Conservation (phyloP, 2,888 invertebrate species). For the Megalurothrips usitatus region DNA sequence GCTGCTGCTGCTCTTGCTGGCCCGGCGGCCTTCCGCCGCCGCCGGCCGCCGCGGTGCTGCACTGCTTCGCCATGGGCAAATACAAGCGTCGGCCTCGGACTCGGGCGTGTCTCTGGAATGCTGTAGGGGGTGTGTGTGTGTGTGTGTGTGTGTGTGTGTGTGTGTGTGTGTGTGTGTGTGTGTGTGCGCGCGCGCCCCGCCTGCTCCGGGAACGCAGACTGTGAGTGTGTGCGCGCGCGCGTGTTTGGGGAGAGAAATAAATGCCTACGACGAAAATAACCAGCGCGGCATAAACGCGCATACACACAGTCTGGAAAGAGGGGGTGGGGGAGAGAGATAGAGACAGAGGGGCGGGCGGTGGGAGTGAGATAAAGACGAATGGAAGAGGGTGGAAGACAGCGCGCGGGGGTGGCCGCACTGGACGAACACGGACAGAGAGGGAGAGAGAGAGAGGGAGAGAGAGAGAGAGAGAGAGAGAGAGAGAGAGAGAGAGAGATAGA, state of each 20-base stretch:
- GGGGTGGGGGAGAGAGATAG: neutral
- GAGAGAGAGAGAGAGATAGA: neutral
- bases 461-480: conserved; percentile 1
- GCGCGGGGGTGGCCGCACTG: too few species aligned
- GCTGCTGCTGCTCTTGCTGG: too few species aligned
- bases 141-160: neutral
- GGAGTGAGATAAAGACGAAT: neutral
- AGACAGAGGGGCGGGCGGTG: neutral
- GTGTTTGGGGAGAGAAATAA: neutral
- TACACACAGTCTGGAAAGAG: neutral
- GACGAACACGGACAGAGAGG: too few species aligned
- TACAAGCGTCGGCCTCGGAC: too few species aligned
- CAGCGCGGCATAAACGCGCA: neutral
- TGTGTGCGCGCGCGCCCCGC: neutral
- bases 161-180: neutral
- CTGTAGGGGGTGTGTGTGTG: neutral
- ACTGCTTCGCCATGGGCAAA: too few species aligned
- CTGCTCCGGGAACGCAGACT: neutral
- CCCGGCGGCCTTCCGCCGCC: too few species aligned
- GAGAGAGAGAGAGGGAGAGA: too few species aligned
- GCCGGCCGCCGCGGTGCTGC: too few species aligned
- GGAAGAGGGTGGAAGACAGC: too few species aligned
- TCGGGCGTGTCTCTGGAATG: neutral
- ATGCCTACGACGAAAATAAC: neutral
- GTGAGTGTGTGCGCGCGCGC: neutral